A percentile compares a stretch with the other conserved stretches of the same genome.
Conservation (phyloP, 2,888 invertebrate species). For the Heliconius cydno region DNA sequence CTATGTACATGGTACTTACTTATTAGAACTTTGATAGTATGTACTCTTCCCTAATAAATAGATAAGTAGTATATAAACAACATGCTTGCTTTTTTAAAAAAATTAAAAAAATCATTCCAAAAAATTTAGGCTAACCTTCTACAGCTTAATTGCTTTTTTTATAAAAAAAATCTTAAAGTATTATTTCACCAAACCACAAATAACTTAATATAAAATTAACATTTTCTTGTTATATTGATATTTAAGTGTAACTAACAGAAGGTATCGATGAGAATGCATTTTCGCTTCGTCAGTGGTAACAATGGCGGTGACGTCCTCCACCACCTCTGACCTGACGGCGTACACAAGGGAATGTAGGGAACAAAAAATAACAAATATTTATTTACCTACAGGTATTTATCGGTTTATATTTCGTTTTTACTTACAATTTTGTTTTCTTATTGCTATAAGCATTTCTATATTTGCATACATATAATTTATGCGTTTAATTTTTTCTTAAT, state of each 20-base stretch:
- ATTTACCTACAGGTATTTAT: neutral
- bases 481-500: neutral
- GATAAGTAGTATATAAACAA: too few species aligned
- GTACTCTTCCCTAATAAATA: too few species aligned
- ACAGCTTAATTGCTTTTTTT: neutral
- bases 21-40: too few species aligned
- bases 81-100: too few species aligned
- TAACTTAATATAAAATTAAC: neutral
- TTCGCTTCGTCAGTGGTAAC: conserved; percentile 42
- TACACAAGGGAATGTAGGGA: conserved; percentile 37
- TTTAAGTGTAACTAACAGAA: conserved; percentile 21
- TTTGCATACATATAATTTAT: too few species aligned
- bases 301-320: conserved; percentile 48
- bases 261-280: conserved; percentile 37
- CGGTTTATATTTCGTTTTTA: neutral
- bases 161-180: neutral
- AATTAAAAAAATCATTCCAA: neutral
- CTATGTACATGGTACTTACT: too few species aligned
- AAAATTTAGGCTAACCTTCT: neutral
- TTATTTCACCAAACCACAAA: neutral
- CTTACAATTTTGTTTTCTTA: neutral
- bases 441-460: neutral
- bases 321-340: conserved; percentile 52
- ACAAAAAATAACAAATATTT: conserved; percentile 10
- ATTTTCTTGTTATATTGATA: neutral